Base-by-base conservation (phyloP, 2,113 vertebrate genomes). In the Phodopus roborovskii region DNA sequence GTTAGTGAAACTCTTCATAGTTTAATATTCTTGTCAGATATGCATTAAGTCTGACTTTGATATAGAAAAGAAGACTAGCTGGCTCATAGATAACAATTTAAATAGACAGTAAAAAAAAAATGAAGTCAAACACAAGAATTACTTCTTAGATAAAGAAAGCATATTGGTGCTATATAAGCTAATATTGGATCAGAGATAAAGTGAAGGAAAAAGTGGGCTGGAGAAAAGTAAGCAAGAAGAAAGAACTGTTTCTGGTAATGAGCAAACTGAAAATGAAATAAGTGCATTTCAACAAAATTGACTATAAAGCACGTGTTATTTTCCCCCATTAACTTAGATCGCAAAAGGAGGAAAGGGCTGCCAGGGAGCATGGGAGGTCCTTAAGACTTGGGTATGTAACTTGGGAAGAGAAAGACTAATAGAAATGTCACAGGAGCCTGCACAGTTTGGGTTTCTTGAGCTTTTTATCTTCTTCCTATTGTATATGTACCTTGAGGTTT, bases 21-120 rank as follows among this genome's bases (percentile, higher is more conserved):
- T 97, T 95, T 79, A 93, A 96, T 95, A 92, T 84, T 91, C 95
- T 97, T 96, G 87, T 95, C 96, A 98, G 93, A 93, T 94, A 96
- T 93, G 96, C 87, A 95, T 97, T 96, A 96, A 86, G 28, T 95
- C 84, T 97, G 93, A 95, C 84, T 96, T 98, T 88, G 90, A 93
- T 96, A 77, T 84, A 95, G 94, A 95, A 97, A 93, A 71, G 91
- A 96, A 95, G 94, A 96, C 90, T 97, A 84, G 86, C 58, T 90
- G 16, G 96, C 92, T 94, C 93, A 90, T 92, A 92, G 96, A 96
- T 94, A 96, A 96, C 82, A 96, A 94, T 96, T 96, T 97, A 95
- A 96, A 93, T 95, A 96, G 92, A 85, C 39, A 86, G 85, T 92
- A 94, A 70, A 95, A 96, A 89, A 82, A 96, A 96, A 96, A 95